Evolutionary conservation across 2,888 invertebrate genomes (phyloP).

Genomic region (Eueremaeus valkanovi): DNA sequence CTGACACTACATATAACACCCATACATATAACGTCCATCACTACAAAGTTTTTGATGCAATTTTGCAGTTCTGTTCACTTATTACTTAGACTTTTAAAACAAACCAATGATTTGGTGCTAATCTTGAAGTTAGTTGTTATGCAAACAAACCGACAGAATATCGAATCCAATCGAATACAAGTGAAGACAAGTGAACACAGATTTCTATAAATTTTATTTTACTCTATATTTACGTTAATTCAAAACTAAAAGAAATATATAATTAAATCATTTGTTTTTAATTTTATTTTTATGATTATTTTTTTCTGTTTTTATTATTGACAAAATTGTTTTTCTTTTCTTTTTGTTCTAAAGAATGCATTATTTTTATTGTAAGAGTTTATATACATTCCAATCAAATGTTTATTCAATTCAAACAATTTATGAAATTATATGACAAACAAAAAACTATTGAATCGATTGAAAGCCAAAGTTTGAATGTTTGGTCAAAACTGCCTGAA

Average conservation of each 20-base stretch:
- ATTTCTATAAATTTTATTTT: too few relatives aligned
- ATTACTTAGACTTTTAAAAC: neutral
- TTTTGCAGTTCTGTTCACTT: conserved; percentile 20
- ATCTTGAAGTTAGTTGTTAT: conserved; percentile 14
- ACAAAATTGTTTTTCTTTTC: too few relatives aligned
- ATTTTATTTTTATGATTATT: too few relatives aligned
- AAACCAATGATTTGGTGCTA: conserved; percentile 24
- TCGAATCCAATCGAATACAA: neutral
- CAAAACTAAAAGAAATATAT: too few relatives aligned
- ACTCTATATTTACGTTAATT: too few relatives aligned
- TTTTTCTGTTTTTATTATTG: too few relatives aligned
- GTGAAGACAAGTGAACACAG: neutral
- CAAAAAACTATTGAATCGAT: neutral
- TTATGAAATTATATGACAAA: neutral
- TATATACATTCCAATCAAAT: neutral
- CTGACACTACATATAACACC: neutral
- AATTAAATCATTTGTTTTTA: too few relatives aligned
- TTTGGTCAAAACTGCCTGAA: conserved; percentile 25
- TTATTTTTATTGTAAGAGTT: too few relatives aligned
- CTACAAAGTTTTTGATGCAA: conserved; percentile 11
- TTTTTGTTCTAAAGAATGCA: too few relatives aligned
- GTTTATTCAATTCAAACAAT: neutral
- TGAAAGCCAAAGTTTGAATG: neutral
- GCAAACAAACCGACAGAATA: conserved; percentile 10
- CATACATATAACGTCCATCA: neutral